Evolutionary conservation across 2,113 vertebrate genomes (phyloP).

Genomic region (Diadophis punctatus): DNA sequence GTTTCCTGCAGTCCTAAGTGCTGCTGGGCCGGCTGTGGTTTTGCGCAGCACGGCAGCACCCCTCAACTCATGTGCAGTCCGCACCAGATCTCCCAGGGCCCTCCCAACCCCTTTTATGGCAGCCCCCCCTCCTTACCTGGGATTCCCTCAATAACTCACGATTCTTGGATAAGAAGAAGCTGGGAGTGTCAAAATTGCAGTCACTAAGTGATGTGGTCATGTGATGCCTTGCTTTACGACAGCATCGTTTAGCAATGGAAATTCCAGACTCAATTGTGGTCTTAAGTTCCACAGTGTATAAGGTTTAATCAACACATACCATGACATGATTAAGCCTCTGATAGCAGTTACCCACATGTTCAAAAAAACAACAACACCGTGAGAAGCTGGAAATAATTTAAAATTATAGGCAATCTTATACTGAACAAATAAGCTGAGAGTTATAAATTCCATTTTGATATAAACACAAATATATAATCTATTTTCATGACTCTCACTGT

Average conservation of each 20-base stretch:
- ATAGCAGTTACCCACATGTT: neutral
- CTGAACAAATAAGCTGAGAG: constrained; percentile 35
- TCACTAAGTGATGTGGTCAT: neutral
- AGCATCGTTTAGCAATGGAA: neutral
- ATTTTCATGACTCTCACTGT: neutral
- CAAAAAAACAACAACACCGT: neutral
- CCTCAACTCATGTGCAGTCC: neutral
- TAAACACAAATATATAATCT: constrained; percentile 23
- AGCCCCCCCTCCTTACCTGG: neutral
- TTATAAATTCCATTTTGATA: constrained; percentile 46
- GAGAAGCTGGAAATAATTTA: neutral
- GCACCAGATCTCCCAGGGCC: neutral
- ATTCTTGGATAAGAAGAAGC: neutral
- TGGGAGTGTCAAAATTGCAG: neutral
- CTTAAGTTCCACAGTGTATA: neutral
- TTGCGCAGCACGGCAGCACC: neutral
- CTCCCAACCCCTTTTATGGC: neutral
- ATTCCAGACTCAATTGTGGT: neutral
- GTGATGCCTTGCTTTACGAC: neutral
- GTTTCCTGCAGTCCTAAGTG: neutral
- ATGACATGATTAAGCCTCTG: neutral
- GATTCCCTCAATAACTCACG: neutral
- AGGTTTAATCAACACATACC: neutral
- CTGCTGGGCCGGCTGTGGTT: neutral
- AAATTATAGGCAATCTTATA: constrained; percentile 26